These are phyloP conservation scores for Lymantria dispar DNA, from an alignment of 2,888 invertebrate genomes.

Conservation along the genomic window DNA sequence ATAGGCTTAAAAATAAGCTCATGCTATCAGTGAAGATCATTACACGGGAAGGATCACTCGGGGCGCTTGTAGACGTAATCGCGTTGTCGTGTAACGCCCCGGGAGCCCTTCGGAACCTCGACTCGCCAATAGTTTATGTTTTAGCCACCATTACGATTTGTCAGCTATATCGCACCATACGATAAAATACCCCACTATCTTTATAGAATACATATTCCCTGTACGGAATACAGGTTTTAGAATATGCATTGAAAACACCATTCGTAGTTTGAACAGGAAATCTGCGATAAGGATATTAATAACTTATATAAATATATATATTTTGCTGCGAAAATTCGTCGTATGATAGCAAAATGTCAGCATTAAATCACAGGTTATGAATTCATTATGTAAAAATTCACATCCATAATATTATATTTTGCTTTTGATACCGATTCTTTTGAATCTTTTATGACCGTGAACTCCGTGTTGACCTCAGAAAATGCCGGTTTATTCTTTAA, in stretches of 20 bases:
- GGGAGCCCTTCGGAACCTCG: constrained; percentile 49
- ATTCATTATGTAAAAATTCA: not conserved
- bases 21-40: constrained; percentile 7
- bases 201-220: constrained; percentile 2
- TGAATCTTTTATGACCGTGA: not conserved
- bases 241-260: constrained; percentile 5
- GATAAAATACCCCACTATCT: constrained; percentile 12
- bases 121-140: constrained; percentile 46
- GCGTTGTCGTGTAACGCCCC: constrained; percentile 63
- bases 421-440: not conserved
- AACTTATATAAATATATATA: not conserved
- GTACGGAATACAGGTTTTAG: not conserved
- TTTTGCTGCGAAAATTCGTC: not conserved
- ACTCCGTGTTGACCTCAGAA: not conserved
- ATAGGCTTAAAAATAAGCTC: constrained; percentile 6
- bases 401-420: not conserved
- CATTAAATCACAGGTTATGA: not conserved
- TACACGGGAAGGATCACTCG: constrained; percentile 16
- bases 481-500: not conserved
- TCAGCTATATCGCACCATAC: constrained; percentile 48
- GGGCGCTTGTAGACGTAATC: constrained; percentile 51
- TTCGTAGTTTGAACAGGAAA: constrained; percentile 3
- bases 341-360: not conserved
- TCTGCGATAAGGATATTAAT: constrained; percentile 2
- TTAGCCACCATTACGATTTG: constrained; percentile 55